Conservation (phyloP, 2,797 vertebrate species). For the Pipistrellus pipistrellus region DNA sequence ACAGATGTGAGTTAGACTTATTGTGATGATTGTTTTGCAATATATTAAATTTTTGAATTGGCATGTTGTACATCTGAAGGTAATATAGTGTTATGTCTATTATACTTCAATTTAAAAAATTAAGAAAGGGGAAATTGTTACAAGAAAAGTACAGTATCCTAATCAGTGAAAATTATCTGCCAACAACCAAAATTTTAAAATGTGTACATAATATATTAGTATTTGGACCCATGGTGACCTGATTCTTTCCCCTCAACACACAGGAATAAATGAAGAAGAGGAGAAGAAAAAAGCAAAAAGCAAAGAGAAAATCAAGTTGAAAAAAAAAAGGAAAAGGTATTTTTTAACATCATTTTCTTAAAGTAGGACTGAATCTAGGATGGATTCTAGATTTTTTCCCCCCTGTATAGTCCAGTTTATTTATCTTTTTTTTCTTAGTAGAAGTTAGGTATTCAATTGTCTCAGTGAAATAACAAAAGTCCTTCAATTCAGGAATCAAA, state of each 20-base stretch:
- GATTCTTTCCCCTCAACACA: constrained; percentile 44
- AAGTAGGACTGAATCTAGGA: constrained; percentile 28
- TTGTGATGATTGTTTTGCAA: neutral
- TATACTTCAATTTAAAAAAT: neutral
- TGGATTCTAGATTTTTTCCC: constrained; percentile 39
- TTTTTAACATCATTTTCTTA: constrained; percentile 36
- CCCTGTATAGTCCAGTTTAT: neutral
- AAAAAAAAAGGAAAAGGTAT: constrained; percentile 90
- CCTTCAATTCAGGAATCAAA: constrained; percentile 39
- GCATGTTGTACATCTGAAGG: neutral
- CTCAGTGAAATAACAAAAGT: constrained; percentile 47
- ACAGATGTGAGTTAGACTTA: neutral
- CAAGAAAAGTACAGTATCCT: neutral
- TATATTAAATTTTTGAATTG: neutral
- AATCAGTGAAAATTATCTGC: constrained; percentile 39
- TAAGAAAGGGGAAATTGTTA: constrained; percentile 6
- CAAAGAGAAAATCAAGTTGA: constrained; percentile 89
- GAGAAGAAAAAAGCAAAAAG: constrained; percentile 90
- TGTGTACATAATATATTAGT: neutral
- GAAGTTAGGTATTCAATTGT: neutral
- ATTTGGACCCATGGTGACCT: neutral
- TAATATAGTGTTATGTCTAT: neutral
- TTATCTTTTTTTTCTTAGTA: constrained; percentile 37
- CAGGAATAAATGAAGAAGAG: constrained; percentile 88
- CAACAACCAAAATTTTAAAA: neutral